Evolutionary conservation across 2,888 invertebrate species (phyloP).

Genomic region (Chironomus tentans): DNA sequence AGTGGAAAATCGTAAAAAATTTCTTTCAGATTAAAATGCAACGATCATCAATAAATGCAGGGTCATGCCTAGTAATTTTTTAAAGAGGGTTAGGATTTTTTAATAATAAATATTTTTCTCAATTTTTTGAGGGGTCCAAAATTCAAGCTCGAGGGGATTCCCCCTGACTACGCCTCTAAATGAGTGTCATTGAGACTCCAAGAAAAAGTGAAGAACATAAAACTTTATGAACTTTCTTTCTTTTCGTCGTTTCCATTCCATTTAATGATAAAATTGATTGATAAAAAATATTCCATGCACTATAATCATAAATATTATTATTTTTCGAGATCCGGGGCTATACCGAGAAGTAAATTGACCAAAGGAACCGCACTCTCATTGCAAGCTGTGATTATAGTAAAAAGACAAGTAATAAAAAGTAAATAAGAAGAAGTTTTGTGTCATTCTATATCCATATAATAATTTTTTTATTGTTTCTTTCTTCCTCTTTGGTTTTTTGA

Average conservation of each 20-base stretch:
- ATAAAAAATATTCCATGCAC: background rate
- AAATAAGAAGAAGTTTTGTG: too few relatives aligned
- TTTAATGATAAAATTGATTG: background rate
- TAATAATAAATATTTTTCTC: too few relatives aligned
- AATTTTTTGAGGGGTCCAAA: too few relatives aligned
- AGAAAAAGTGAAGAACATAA: background rate
- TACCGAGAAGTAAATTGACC: background rate
- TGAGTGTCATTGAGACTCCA: background rate
- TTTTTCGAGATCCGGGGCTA: background rate
- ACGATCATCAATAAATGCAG: too few relatives aligned
- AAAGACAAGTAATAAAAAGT: background rate
- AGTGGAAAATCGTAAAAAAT: background rate
- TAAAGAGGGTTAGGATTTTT: too few relatives aligned
- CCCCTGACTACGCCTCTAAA: too few relatives aligned
- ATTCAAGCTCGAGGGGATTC: too few relatives aligned
- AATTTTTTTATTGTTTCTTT: background rate
- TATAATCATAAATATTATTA: background rate
- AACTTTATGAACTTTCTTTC: background rate
- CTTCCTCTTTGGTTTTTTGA: background rate
- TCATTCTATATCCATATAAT: background rate
- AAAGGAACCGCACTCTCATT: background rate
- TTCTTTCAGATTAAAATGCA: too few relatives aligned
- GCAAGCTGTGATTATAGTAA: background rate
- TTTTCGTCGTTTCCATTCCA: background rate
- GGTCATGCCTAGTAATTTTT: too few relatives aligned